Conservation (phyloP, 2,113 vertebrate species). For the Sylvia atricapilla region DNA sequence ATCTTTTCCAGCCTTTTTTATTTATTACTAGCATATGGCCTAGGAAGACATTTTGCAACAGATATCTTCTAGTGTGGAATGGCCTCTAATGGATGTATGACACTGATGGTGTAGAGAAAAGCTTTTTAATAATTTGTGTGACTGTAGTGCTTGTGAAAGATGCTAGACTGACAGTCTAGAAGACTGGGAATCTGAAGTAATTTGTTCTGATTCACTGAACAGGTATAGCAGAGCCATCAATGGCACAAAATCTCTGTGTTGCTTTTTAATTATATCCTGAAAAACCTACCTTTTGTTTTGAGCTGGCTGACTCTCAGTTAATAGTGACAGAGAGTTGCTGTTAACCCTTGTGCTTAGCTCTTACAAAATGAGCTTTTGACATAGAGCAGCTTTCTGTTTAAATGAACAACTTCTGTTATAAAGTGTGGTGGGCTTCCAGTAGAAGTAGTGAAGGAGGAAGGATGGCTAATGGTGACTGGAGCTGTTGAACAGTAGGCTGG, state of each 20-base stretch:
- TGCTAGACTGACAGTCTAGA: slow-evolving; percentile 6
- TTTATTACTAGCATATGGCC: slow-evolving; percentile 49
- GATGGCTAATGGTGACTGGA: not conserved
- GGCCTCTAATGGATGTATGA: slow-evolving; percentile 54
- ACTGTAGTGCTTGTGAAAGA: slow-evolving; percentile 25
- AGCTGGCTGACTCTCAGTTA: not conserved
- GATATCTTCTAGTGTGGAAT: slow-evolving; percentile 42
- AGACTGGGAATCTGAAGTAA: not conserved
- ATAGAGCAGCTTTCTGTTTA: not conserved
- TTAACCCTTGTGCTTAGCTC: not conserved
- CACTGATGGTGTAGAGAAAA: slow-evolving; percentile 20
- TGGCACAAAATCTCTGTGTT: not conserved
- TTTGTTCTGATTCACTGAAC: slow-evolving; percentile 35
- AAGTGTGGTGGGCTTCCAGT: not conserved
- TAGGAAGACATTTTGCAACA: slow-evolving; percentile 28
- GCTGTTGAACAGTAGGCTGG: not conserved
- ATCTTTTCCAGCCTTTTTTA: slow-evolving; percentile 35
- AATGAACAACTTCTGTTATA: not conserved
- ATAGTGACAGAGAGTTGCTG: not conserved
- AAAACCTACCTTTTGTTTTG: not conserved
- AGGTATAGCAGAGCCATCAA: not conserved
- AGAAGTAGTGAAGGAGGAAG: not conserved
- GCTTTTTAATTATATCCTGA: not conserved
- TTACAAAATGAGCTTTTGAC: not conserved
- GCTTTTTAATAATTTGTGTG: slow-evolving; percentile 61